Evolutionary conservation across 2,797 vertebrate species (phyloP).

Genomic region (Geotria australis): DNA sequence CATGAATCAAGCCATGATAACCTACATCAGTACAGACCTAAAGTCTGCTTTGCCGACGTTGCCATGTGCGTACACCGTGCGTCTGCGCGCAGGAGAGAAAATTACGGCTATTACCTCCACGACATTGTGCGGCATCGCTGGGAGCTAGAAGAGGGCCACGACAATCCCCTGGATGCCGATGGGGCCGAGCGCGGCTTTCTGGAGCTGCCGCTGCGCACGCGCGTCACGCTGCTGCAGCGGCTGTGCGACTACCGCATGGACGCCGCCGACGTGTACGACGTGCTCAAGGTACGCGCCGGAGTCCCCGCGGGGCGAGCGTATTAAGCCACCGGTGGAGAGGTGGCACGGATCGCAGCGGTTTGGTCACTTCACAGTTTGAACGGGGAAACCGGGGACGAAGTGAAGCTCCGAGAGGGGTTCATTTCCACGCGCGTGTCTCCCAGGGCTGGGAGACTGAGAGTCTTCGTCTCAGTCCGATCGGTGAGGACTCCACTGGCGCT

Average conservation of each 20-base stretch:
- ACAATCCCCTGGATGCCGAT: slow-evolving; percentile 30
- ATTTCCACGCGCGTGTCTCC: no score
- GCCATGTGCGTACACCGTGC: no score
- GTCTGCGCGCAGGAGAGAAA: slow-evolving; percentile 24
- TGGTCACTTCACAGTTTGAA: no score
- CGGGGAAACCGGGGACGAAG: no score
- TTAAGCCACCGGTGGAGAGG: no score
- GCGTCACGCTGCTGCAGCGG: slow-evolving; percentile 66
- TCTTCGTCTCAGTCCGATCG: slow-evolving; percentile 69
- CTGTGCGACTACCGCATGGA: slow-evolving; percentile 89
- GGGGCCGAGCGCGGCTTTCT: slow-evolving; percentile 31
- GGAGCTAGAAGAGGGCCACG: slow-evolving; percentile 87
- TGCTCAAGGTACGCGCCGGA: slow-evolving; percentile 45
- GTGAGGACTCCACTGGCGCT: slow-evolving; percentile 58
- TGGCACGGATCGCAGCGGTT: no score
- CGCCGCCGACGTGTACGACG: slow-evolving; percentile 79
- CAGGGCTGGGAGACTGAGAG: slow-evolving; percentile 82
- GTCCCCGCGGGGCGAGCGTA: not conserved
- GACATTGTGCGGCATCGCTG: slow-evolving; percentile 95
- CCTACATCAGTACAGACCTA: no score
- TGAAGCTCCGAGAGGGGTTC: no score
- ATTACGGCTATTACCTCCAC: slow-evolving; percentile 61
- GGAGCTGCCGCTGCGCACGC: slow-evolving; percentile 37
- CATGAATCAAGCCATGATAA: no score
- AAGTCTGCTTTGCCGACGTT: no score